These are phyloP conservation scores for Holothuria glaberrima DNA, from an alignment of 35 echinoderm and acorn worm species.

Conservation along the genomic window DNA sequence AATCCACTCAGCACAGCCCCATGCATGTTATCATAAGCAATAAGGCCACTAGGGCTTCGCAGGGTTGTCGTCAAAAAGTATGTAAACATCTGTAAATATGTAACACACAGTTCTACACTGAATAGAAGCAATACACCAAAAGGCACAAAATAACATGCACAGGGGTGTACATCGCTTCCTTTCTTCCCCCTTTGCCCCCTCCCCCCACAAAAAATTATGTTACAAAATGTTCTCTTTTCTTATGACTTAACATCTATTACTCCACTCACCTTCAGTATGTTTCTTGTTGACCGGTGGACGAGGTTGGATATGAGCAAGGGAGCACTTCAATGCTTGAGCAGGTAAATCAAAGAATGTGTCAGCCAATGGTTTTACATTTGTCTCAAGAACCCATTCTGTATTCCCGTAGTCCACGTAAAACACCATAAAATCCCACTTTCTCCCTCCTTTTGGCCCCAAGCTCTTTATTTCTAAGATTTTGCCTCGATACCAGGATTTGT, in stretches of 20 bases:
- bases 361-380: conserved; percentile 17
- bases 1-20: too few species aligned
- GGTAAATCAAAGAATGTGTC: conserved; percentile 57
- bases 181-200: too few species aligned
- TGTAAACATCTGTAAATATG: not conserved
- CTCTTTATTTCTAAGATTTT: conserved; percentile 34
- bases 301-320: conserved; percentile 46
- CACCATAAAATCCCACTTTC: conserved; percentile 5
- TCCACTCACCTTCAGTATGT: conserved; percentile 7
- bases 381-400: conserved; percentile 41
- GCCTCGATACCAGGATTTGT: conserved; percentile 50
- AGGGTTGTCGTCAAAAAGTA: not conserved
- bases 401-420: conserved; percentile 69
- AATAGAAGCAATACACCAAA: not conserved
- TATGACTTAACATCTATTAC: not conserved
- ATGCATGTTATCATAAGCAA: too few species aligned
- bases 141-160: not conserved
- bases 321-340: conserved; percentile 60
- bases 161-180: not conserved
- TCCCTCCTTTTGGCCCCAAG: not conserved
- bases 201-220: not conserved
- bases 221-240: not conserved
- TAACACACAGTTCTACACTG: not conserved
- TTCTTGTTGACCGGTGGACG: not conserved
- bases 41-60: too few species aligned